Percentiles rank a stretch among this genome's conserved stretches.
phyloP scores from a whole-genome alignment of 2,797 vertebrate genomes.

The Bovichtus variegatus region DNA sequence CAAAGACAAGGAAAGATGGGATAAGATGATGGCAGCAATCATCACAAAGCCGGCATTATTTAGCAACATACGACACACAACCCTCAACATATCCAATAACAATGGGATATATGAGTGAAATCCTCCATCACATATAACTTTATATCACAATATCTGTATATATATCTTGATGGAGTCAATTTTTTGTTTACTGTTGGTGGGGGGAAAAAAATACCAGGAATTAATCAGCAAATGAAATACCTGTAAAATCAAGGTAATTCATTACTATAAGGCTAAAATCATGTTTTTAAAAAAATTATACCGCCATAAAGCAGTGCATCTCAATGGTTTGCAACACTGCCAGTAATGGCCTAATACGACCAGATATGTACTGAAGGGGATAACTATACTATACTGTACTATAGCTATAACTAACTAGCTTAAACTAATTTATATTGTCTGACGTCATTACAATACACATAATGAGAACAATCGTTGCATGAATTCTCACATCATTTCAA shows the following conservation, averaged over 20 bases:
- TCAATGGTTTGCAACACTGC: background rate
- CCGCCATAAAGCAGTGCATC: background rate
- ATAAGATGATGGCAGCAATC: slow-evolving; percentile 1
- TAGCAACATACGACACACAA: background rate
- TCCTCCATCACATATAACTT: background rate
- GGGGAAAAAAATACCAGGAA: background rate
- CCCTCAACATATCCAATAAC: background rate
- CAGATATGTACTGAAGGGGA: background rate
- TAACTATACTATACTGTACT: too few relatives aligned
- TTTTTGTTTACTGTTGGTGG: background rate
- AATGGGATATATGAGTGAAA: background rate
- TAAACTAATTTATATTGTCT: background rate
- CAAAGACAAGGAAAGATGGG: slow-evolving; percentile 2
- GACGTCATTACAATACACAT: background rate
- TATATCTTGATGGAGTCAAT: too few relatives aligned
- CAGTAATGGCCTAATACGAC: background rate
- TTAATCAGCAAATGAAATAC: background rate
- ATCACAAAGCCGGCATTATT: slow-evolving; percentile 20
- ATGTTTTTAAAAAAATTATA: background rate
- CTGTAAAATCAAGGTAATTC: background rate
- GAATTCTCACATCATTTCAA: background rate
- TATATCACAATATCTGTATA: background rate
- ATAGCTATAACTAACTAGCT: too few relatives aligned
- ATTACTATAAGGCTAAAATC: background rate
- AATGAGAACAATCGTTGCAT: background rate